These are phyloP conservation scores for Anthrax anthrax DNA, from an alignment of 2,888 invertebrate genomes.

Conservation along the genomic window DNA sequence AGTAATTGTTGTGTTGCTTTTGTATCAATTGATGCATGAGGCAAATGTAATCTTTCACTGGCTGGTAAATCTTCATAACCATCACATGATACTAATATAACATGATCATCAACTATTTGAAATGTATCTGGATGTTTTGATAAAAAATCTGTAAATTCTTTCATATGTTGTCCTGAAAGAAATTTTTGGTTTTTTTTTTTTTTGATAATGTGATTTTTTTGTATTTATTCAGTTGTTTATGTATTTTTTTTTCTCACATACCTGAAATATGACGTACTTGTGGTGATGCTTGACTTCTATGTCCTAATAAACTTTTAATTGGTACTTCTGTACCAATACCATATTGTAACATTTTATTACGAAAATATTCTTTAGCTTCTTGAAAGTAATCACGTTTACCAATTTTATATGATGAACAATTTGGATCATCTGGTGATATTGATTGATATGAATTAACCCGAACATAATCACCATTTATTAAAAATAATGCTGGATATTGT, in stretches of 20 bases:
- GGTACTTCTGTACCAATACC: constrained; percentile 94
- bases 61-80: constrained; percentile 51
- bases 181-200: no score
- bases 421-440: constrained; percentile 42
- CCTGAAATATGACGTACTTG: constrained; percentile 94
- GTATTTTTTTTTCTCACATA: constrained; percentile 7
- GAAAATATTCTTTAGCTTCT: constrained; percentile 96
- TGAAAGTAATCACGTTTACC: constrained; percentile 80
- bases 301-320: constrained; percentile 89
- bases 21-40: constrained; percentile 66
- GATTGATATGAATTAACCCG: constrained; percentile 68
- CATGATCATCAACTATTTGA: constrained; percentile 71
- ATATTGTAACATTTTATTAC: constrained; percentile 86
- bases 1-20: constrained; percentile 68
- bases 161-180: constrained; percentile 70
- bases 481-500: constrained; percentile 92
- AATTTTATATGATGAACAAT: constrained; percentile 32
- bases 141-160: constrained; percentile 85
- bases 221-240: no score
- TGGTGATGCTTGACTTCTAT: constrained; percentile 89
- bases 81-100: constrained; percentile 60
- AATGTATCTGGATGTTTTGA: constrained; percentile 72
- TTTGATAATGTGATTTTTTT: no score
- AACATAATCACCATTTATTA: constrained; percentile 85
- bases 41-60: constrained; percentile 49